These are phyloP conservation scores for Drosophila rellima DNA, from an alignment of 2,888 invertebrate genomes.

Conservation along the genomic window DNA sequence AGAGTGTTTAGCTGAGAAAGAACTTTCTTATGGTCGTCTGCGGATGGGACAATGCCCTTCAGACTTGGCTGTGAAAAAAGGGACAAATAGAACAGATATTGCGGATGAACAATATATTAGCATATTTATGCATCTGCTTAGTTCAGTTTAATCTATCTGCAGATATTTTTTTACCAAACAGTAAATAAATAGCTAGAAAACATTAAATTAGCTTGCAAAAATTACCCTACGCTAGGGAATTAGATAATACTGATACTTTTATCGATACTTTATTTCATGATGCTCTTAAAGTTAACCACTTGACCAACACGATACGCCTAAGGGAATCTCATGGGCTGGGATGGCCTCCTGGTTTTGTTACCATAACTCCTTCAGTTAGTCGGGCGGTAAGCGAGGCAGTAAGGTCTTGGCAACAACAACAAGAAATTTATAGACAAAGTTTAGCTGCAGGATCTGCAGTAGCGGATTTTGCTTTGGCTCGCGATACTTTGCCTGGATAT, in stretches of 20 bases:
- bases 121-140: conserved; percentile 20
- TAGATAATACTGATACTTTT: background rate
- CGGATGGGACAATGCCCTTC: conserved; percentile 7
- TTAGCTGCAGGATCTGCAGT: conserved; percentile 45
- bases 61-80: background rate
- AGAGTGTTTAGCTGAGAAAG: conserved; percentile 27
- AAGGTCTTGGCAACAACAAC: conserved; percentile 37
- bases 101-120: conserved; percentile 5
- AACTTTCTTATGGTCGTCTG: background rate
- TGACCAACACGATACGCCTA: conserved; percentile 59
- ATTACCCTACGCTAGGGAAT: background rate
- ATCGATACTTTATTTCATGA: conserved; percentile 63
- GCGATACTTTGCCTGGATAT: conserved; percentile 57
- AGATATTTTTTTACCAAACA: no score
- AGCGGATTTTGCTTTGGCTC: conserved; percentile 27
- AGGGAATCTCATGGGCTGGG: conserved; percentile 55
- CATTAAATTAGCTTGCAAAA: background rate
- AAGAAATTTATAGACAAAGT: conserved; percentile 73
- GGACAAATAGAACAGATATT: conserved; percentile 9
- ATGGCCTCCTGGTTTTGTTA: conserved; percentile 28
- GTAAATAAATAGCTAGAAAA: conserved; percentile 4
- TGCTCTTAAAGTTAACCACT: conserved; percentile 57
- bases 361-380: conserved; percentile 31
- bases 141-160: conserved; percentile 4
- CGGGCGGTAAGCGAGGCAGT: conserved; percentile 40